Evolutionary conservation across 2,113 vertebrate species (phyloP).

Genomic region (Lamprotornis superbus): DNA sequence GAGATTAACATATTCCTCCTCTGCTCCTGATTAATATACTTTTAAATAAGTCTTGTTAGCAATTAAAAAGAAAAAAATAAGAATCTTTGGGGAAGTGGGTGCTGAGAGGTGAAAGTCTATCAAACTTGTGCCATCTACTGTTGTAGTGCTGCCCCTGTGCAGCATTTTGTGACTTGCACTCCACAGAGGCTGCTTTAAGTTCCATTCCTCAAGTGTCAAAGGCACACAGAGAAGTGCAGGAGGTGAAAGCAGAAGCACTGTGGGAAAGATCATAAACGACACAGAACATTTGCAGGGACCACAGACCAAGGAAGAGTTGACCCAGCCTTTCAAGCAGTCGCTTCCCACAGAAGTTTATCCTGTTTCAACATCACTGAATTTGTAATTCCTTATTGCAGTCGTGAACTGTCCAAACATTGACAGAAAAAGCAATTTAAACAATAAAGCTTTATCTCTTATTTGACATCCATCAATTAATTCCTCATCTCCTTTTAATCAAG

Average conservation of each 20-base stretch:
- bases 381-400: accelerated
- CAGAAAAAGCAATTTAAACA: not conserved
- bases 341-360: not conserved
- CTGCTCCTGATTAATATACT: not conserved
- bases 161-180: not conserved
- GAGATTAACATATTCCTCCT: not conserved
- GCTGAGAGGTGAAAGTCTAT: not conserved
- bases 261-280: accelerated
- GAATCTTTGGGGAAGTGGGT: not conserved
- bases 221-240: not conserved
- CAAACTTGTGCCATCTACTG: not conserved
- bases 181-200: not conserved
- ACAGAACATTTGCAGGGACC: not conserved
- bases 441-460: not conserved
- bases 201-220: not conserved
- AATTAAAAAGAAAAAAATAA: not conserved
- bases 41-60: not conserved
- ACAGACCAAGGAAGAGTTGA: not conserved
- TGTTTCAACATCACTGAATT: not conserved
- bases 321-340: not conserved
- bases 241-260: not conserved
- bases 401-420: not conserved
- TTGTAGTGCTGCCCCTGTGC: not conserved
- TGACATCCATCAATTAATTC: not conserved
- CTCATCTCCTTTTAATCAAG: not conserved